A percentile compares a stretch with the other conserved stretches of the same genome.
phyloP scores from a whole-genome alignment of 1,140 invertebrate species.

The Oryzaephilus surinamensis region DNA sequence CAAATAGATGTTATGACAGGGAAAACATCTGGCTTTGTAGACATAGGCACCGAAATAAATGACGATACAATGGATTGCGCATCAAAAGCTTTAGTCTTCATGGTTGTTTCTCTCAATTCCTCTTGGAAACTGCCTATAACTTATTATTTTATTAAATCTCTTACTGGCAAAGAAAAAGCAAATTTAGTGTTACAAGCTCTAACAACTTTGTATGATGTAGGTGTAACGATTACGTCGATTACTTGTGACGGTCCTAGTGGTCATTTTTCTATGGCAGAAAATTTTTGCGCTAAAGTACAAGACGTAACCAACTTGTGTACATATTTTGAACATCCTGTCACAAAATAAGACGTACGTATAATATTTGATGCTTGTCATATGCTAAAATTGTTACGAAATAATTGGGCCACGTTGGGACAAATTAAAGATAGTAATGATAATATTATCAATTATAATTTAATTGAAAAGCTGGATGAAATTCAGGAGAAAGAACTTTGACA shows the following conservation, averaged over 20 bases:
- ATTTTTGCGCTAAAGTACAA: no score
- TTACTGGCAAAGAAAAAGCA: slow-evolving; percentile 13
- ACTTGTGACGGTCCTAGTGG: slow-evolving; percentile 16
- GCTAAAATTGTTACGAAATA: no score
- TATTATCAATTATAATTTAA: no score
- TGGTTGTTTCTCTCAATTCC: slow-evolving; percentile 24
- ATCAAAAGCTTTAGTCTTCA: slow-evolving; percentile 25
- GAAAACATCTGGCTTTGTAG: slow-evolving; percentile 19
- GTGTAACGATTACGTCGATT: slow-evolving; percentile 7
- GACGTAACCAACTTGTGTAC: no score
- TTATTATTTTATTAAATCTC: slow-evolving; percentile 19
- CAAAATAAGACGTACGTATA: no score
- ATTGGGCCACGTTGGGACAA: no score
- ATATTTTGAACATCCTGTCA: no score
- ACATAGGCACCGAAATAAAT: slow-evolving; percentile 19
- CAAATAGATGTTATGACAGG: slow-evolving; percentile 22
- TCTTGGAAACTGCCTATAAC: slow-evolving; percentile 27
- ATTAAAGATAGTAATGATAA: no score
- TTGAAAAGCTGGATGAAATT: no score
- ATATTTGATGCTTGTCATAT: no score
- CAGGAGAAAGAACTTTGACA: no score
- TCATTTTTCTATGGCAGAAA: slow-evolving; percentile 12
- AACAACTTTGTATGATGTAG: slow-evolving; percentile 5
- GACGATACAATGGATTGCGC: slow-evolving; percentile 17
- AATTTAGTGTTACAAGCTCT: slow-evolving; percentile 10